A percentile compares a stretch with the other conserved stretches of the same genome.
Evolutionary conservation across 2,797 vertebrate genomes (phyloP).

Genomic region (Thamnophis elegans): DNA sequence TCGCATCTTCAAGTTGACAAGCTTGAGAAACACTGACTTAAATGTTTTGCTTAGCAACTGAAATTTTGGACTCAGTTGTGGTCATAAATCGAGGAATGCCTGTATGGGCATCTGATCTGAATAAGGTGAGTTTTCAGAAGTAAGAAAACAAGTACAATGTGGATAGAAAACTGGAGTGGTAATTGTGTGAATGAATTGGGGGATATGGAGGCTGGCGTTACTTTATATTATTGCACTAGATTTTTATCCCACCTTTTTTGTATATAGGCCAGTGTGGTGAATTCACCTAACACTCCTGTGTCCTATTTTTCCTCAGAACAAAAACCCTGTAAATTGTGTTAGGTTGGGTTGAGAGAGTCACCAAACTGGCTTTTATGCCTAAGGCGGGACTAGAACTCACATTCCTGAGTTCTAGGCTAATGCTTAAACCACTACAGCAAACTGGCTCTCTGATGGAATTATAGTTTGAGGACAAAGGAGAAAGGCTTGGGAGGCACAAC

Average conservation of each 20-base stretch:
- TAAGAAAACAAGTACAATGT: background rate
- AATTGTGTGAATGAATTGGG: background rate
- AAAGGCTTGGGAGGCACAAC: background rate
- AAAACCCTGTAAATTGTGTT: background rate
- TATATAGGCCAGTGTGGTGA: background rate
- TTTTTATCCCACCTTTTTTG: background rate
- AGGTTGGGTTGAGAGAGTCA: background rate
- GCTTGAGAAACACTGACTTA: too few relatives aligned
- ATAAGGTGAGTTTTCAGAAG: background rate
- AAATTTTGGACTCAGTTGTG: too few relatives aligned
- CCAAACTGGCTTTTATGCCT: background rate
- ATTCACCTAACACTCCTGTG: background rate
- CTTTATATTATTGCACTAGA: background rate
- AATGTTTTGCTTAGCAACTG: too few relatives aligned
- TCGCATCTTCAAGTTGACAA: too few relatives aligned
- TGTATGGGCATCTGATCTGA: background rate
- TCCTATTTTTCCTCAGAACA: background rate
- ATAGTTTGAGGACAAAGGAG: background rate
- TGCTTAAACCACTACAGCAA: background rate
- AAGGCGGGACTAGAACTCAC: background rate
- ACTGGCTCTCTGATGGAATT: background rate
- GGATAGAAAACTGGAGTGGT: background rate
- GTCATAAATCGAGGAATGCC: too few relatives aligned
- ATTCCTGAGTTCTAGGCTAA: background rate
- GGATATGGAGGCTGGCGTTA: background rate